Evolutionary conservation across 2,888 invertebrate genomes (phyloP).

Genomic region (Neoaliturus tenellus): DNA sequence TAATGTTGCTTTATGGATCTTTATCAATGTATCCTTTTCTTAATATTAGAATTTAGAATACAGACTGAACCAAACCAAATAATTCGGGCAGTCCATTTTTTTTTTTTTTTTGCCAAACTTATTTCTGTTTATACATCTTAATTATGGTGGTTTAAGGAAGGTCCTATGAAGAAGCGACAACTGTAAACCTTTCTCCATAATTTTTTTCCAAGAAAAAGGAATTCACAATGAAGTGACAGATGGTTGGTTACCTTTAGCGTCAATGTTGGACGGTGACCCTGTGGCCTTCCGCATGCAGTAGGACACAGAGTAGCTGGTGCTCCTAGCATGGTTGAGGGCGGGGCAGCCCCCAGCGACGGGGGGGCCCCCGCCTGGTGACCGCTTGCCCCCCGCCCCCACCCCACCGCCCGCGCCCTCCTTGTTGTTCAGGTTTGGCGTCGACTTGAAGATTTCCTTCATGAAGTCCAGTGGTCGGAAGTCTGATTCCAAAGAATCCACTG

Average conservation of each 20-base stretch:
- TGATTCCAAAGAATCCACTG: constrained; percentile 95
- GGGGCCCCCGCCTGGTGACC: constrained; percentile 75
- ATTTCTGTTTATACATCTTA: too few species aligned
- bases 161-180: too few species aligned
- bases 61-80: too few species aligned
- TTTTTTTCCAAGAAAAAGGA: too few species aligned
- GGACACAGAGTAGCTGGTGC: constrained; percentile 95
- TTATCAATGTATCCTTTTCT: too few species aligned
- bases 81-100: too few species aligned
- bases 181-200: too few species aligned
- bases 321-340: constrained; percentile 80
- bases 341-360: constrained; percentile 70
- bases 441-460: constrained; percentile 97
- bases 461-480: constrained; percentile 94
- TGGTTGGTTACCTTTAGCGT: constrained; percentile 65
- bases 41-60: too few species aligned
- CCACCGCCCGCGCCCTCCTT: constrained; percentile 79
- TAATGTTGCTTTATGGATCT: too few species aligned
- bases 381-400: constrained; percentile 61
- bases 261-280: constrained; percentile 74
- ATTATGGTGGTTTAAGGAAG: too few species aligned
- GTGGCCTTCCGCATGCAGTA: constrained; percentile 87
- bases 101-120: too few species aligned
- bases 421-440: constrained; percentile 95
- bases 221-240: too few species aligned